These are phyloP conservation scores for Phalacrocorax pelagicus DNA, from an alignment of 2,113 vertebrate genomes.

Conservation along the genomic window DNA sequence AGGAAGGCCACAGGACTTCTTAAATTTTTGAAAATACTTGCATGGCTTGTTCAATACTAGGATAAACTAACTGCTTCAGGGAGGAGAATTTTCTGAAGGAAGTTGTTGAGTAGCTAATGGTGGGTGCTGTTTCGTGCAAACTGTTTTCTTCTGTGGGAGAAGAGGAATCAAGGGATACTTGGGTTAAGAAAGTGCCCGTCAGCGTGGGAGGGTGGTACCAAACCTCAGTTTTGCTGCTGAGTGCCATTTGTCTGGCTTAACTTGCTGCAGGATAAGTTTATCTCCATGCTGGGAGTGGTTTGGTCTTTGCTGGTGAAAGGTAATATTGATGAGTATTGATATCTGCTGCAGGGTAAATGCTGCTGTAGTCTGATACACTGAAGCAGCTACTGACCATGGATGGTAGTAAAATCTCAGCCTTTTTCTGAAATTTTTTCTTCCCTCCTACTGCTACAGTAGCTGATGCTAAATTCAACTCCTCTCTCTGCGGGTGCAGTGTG, in stretches of 20 bases:
- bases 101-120: not conserved
- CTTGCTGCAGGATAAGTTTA: not conserved
- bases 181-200: not conserved
- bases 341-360: not conserved
- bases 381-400: not conserved
- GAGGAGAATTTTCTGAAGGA: not conserved
- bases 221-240: not conserved
- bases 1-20: not conserved
- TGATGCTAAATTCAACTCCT: not conserved
- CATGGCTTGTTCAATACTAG: not conserved
- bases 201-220: fast-evolving
- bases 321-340: conserved; percentile 5
- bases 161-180: not conserved
- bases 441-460: not conserved
- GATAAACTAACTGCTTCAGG: not conserved
- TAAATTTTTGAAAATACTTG: not conserved
- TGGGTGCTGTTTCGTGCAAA: not conserved
- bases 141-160: not conserved
- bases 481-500: not conserved
- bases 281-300: not conserved
- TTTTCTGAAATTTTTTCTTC: not conserved
- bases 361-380: not conserved
- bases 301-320: not conserved
- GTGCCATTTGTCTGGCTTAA: not conserved
- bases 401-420: not conserved